Base-by-base conservation (phyloP, 2,797 vertebrate species). In the Alosa sapidissima region DNA sequence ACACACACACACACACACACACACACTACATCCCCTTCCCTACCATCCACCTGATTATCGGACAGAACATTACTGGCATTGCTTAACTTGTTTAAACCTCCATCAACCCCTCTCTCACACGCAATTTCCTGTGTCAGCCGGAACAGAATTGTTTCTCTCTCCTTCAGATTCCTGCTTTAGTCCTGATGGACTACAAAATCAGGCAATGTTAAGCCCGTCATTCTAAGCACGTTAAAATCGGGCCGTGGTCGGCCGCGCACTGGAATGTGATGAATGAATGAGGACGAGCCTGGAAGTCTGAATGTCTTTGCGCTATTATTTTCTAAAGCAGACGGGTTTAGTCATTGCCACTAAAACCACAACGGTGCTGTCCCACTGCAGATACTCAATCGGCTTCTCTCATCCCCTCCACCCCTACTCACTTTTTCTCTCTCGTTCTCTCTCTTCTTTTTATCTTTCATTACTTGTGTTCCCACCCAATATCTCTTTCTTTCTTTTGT, bases 351-450 rank as follows among this genome's bases (percentile, higher is more conserved):
- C 83, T 65, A 36, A 90, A 90, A 87, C 85, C 87, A 83, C 86
- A 84, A 48, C 83, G 87, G 84, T 88, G 87, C 88, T 85, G 86
- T 87, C 90, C 86, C 85, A 54, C 65, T 83, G 87, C n/a, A 84
- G 82, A 89, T 88, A 72, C 65, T 72, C 33, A 72, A 28, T 81
- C 51, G 21, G 84, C 85, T 54, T 21, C 45, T 68, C 24, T 36
- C 51, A 6, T 82, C 33, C 28, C 19, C 41, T 33, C 13, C 65
- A 55, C 33, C 55, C 9, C 14, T 28, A n/a, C 81, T 36, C 10
- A 5, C 24, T 36, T 33, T 28, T 2, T 62, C 7, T 62, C n/a
- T 62, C n/a, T 28, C n/a, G 2, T n/a, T 62, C 60, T 8, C 60
- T 62, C 58, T 2, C 21, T 28, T 62, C 60, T 62, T 28, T 62